A percentile compares a stretch with the other conserved stretches of the same genome.
Evolutionary conservation across 2,888 invertebrate species (phyloP).

Genomic region (Frankliniella intonsa): DNA sequence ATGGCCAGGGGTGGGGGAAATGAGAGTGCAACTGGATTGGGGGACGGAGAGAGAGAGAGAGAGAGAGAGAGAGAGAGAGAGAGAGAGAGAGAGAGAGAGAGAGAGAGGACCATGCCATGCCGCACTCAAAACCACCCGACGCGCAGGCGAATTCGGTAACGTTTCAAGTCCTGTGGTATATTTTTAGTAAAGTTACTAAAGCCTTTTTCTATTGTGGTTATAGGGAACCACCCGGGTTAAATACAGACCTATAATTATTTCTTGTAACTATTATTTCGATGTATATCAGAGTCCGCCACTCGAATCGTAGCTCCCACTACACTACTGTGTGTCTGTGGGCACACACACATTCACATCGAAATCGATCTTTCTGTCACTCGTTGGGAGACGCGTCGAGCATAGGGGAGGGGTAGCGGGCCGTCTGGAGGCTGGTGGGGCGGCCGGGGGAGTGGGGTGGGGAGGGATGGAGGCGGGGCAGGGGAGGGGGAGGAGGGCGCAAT

Average conservation of each 20-base stretch:
- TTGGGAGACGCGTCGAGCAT: not conserved
- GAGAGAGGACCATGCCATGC: no score
- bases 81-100: no score
- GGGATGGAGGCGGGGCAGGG: not conserved
- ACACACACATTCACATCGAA: not conserved
- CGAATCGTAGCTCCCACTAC: not conserved
- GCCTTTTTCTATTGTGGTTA: not conserved
- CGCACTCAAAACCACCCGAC: no score
- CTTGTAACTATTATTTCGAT: not conserved
- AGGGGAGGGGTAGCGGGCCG: not conserved
- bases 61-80: no score
- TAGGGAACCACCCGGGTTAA: not conserved
- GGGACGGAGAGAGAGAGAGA: no score
- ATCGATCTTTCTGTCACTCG: conserved; percentile 26
- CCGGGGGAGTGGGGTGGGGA: not conserved
- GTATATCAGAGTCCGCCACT: not conserved
- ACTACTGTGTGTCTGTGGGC: not conserved
- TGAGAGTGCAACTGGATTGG: not conserved
- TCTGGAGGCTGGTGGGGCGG: not conserved
- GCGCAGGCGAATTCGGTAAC: no score
- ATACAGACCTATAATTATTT: not conserved
- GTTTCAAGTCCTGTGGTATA: no score
- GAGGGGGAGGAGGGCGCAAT: not conserved
- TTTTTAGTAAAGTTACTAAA: not conserved
- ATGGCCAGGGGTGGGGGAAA: not conserved